A percentile compares a stretch with the other conserved stretches of the same genome.
phyloP scores from a whole-genome alignment of 1,140 invertebrate species.

The Sitophilus oryzae region DNA sequence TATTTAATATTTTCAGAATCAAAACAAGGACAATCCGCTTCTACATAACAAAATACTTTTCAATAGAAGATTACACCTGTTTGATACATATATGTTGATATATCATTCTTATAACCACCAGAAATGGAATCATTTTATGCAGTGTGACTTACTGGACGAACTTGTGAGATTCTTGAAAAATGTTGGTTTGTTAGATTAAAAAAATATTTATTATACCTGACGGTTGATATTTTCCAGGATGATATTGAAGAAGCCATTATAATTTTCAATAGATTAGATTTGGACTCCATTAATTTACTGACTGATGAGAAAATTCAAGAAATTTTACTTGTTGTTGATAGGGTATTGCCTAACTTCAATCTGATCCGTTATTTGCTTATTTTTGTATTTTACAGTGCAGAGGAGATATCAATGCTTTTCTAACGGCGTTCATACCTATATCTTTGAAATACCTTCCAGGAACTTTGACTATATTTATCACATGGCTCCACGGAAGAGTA shows the following conservation, averaged over 20 bases:
- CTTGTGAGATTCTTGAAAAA: conserved; percentile 21
- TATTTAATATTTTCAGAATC: not conserved
- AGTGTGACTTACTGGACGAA: conserved; percentile 27
- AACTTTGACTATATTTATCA: conserved; percentile 23
- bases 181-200: conserved; percentile 20
- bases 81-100: conserved; percentile 30
- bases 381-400: not conserved
- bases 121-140: conserved; percentile 27
- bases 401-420: conserved; percentile 22
- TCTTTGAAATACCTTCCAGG: conserved; percentile 24
- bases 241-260: conserved; percentile 27
- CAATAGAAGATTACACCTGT: conserved; percentile 21
- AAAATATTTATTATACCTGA: too few species aligned
- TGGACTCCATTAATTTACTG: conserved; percentile 8
- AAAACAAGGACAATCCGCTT: not conserved
- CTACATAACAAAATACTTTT: not conserved
- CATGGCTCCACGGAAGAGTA: conserved; percentile 28
- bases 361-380: not conserved
- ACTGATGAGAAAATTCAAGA: conserved; percentile 20
- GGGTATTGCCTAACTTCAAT: conserved; percentile 15
- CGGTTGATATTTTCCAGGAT: conserved; percentile 29
- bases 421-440: conserved; percentile 31
- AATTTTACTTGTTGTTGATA: conserved; percentile 27
- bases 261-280: conserved; percentile 26
- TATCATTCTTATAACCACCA: conserved; percentile 3